Evolutionary conservation across 2,888 invertebrate genomes (phyloP), one percentile per base, ranked within the genome.

Genomic region (Hoplodrina blanda): DNA sequence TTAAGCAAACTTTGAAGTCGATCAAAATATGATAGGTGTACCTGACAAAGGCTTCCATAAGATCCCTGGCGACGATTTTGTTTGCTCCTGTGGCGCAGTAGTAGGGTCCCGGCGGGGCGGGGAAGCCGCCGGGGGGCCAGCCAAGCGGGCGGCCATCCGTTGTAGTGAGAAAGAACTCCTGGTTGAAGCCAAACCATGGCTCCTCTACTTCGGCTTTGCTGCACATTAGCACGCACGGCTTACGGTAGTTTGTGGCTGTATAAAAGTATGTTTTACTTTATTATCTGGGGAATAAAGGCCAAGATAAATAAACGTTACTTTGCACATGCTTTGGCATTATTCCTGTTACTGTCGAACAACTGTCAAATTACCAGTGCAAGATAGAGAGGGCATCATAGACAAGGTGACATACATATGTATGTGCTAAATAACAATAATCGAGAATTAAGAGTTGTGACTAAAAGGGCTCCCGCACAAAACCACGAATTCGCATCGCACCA

Each of bases 71-170:
- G 81, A 97, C 97, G 8, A 98, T 97, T 83, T 97, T 97, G 86
- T 97, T 96, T 0, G 98, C 97, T 8, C 98, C 98, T 0, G 98
- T 98, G 50, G 98, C 98, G 88, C 98, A 98, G 91, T 98, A 98
- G 92, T 98, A 98, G 0, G 98, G 98, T 1, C 98, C 98, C 44
- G 97, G 97, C 0, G 97, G 97, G 0, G 97, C 97, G 0, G 97
- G 97, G 85, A 96, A 97, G 0, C 97, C 97, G 37, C 97, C 97
- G 15, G 96, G 93, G 0, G 98, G 98, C 98, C 98, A 98, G 19
- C 98, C 98, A 61, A 97, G 96, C 0, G 98, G 98, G 57, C 97
- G 95, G 0, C 96, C 94, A 61, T 95, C 96, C 0, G 93, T 89
- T 0, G 93, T 92, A 6, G 89, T 94, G 62, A 95, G 76, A 73